These are phyloP conservation scores for Microctonus aethiopoides DNA, from an alignment of 2,888 invertebrate species.

Conservation along the genomic window DNA sequence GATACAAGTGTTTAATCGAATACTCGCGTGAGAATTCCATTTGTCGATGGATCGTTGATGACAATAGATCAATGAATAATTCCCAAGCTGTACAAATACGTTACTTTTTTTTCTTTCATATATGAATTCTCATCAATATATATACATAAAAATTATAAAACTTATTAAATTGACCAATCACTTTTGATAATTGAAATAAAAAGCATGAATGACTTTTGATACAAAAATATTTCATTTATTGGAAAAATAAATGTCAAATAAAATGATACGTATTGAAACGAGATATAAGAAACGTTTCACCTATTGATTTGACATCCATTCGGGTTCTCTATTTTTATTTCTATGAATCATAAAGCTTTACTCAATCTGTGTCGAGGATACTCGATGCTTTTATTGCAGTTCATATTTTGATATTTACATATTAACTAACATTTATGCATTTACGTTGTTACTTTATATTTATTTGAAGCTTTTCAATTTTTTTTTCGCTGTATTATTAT, in stretches of 20 bases:
- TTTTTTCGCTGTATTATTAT: too few relatives aligned
- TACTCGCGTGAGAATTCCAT: background rate
- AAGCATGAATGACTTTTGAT: background rate
- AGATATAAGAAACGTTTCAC: slow-evolving; percentile 24
- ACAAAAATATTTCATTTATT: slow-evolving; percentile 3
- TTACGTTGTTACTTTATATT: too few relatives aligned
- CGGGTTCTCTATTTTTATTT: slow-evolving; percentile 35
- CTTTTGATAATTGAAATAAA: background rate
- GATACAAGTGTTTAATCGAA: background rate
- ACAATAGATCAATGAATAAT: background rate
- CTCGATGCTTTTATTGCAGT: background rate
- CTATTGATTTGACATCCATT: slow-evolving; percentile 22
- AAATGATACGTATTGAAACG: background rate
- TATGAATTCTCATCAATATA: background rate
- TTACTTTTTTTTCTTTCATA: too few relatives aligned
- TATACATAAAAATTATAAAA: background rate
- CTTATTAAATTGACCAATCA: background rate
- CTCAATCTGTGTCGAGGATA: slow-evolving; percentile 38
- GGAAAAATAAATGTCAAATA: background rate
- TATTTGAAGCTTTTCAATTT: too few relatives aligned
- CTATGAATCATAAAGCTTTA: slow-evolving; percentile 38
- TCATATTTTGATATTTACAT: too few relatives aligned
- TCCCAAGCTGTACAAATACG: background rate
- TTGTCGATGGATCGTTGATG: background rate
- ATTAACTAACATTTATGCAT: too few relatives aligned